These are phyloP conservation scores for Gobio gobio DNA, from an alignment of 2,113 vertebrate genomes.

Conservation along the genomic window DNA sequence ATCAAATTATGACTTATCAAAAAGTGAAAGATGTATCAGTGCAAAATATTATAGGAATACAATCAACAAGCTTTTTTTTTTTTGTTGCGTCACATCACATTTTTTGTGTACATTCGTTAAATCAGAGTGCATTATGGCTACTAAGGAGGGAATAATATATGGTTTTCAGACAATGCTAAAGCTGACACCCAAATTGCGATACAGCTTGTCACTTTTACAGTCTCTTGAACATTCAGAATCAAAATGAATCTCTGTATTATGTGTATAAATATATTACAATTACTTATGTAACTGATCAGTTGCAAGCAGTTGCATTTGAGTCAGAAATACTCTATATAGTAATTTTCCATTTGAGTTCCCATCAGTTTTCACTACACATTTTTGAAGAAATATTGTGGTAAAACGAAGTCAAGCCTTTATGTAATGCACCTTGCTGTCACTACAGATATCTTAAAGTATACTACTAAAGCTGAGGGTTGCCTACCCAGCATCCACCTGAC, in stretches of 20 bases:
- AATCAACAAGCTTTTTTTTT: background rate
- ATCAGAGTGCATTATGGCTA: background rate
- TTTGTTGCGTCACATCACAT: background rate
- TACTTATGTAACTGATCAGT: background rate
- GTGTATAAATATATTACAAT: background rate
- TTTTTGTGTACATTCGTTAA: background rate
- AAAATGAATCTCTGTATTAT: background rate
- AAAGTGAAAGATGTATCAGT: background rate
- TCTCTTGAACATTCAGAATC: background rate
- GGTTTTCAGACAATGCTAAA: background rate
- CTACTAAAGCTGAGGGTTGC: slow-evolving; percentile 22
- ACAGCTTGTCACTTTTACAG: background rate
- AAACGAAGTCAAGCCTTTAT: slow-evolving; percentile 2
- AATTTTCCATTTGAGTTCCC: background rate
- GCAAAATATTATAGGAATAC: background rate
- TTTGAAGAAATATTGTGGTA: slow-evolving; percentile 24
- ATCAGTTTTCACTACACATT: background rate
- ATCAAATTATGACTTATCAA: background rate
- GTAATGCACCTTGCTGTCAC: slow-evolving; percentile 38
- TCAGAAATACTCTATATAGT: background rate
- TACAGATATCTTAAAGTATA: background rate
- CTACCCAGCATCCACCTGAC: slow-evolving; percentile 11
- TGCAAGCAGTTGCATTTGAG: background rate
- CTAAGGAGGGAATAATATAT: background rate
- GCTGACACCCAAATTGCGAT: background rate